phyloP scores from a whole-genome alignment of 37 sponge, comb jelly and placozoan species.

The Geodia barretti region DNA sequence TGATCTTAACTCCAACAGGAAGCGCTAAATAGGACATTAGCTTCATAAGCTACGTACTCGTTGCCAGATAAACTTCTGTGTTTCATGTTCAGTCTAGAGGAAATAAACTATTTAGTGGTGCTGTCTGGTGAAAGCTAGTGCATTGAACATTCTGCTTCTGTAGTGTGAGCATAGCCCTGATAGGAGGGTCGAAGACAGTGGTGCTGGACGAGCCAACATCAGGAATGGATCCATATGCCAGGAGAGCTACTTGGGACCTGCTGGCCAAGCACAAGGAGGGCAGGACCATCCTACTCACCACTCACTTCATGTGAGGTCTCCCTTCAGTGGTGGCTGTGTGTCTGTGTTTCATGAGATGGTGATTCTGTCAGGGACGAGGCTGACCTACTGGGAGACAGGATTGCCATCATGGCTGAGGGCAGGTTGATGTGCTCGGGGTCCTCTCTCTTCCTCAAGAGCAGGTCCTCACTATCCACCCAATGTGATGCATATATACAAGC shows the following conservation, averaged over 20 bases:
- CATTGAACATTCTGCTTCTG: not conserved
- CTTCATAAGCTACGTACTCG: too few relatives aligned
- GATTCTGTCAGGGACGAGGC: slow-evolving; percentile 89
- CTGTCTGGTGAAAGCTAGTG: too few relatives aligned
- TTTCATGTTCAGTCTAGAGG: too few relatives aligned
- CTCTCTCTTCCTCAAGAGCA: slow-evolving; percentile 94
- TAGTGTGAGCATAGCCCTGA: slow-evolving; percentile 81
- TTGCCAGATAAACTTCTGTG: too few relatives aligned
- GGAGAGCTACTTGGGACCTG: slow-evolving; percentile 93
- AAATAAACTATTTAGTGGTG: too few relatives aligned
- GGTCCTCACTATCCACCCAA: slow-evolving; percentile 4
- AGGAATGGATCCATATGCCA: slow-evolving; percentile 91
- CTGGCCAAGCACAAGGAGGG: slow-evolving; percentile 68
- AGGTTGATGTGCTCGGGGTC: slow-evolving; percentile 80
- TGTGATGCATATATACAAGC: not conserved
- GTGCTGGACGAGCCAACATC: slow-evolving; percentile 97
- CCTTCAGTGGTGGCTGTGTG: slow-evolving; percentile 27
- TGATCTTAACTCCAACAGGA: too few relatives aligned
- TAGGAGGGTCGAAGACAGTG: slow-evolving; percentile 88
- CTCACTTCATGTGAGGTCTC: slow-evolving; percentile 5
- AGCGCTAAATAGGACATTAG: too few relatives aligned
- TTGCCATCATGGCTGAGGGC: slow-evolving; percentile 96
- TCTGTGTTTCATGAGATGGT: not conserved
- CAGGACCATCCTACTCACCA: slow-evolving; percentile 80
- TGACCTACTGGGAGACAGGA: slow-evolving; percentile 96